Evolutionary conservation across 1,140 invertebrate genomes (phyloP).

Genomic region (Rhopalosiphum padi): DNA sequence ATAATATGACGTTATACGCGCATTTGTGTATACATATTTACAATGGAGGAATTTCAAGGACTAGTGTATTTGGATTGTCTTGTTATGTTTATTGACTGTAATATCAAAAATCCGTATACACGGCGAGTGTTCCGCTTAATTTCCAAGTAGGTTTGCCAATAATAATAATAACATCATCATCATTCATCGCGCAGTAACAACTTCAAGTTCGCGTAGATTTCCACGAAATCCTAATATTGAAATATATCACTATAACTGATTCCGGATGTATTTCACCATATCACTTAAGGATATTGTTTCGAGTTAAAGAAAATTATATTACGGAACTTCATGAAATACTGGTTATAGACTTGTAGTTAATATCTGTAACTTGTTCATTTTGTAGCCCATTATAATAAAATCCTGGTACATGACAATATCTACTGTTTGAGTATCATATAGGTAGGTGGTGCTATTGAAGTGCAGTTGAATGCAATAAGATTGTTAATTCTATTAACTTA

Average conservation of each 20-base stretch:
- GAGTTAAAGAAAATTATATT: background rate
- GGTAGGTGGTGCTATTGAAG: too few relatives aligned
- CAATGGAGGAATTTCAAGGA: constrained; percentile 8
- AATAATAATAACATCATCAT: background rate
- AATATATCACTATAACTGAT: background rate
- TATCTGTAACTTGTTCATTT: too few relatives aligned
- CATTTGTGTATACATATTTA: constrained; percentile 1
- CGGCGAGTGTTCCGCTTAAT: background rate
- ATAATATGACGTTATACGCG: background rate
- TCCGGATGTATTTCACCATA: background rate
- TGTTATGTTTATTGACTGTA: constrained; percentile 2
- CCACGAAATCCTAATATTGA: background rate
- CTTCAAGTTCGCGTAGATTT: background rate
- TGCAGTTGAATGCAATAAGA: too few relatives aligned
- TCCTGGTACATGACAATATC: too few relatives aligned
- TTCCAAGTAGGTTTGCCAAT: background rate
- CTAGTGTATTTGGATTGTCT: background rate
- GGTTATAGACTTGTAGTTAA: too few relatives aligned
- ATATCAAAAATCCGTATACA: background rate
- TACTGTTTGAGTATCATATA: too few relatives aligned
- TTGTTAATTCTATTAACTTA: too few relatives aligned
- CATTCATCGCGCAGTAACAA: background rate
- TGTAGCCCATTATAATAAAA: too few relatives aligned
- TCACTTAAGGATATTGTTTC: background rate
- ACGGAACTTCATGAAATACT: too few relatives aligned